Conservation (phyloP, 1,140 invertebrate species). For the Bactericera cockerelli region DNA sequence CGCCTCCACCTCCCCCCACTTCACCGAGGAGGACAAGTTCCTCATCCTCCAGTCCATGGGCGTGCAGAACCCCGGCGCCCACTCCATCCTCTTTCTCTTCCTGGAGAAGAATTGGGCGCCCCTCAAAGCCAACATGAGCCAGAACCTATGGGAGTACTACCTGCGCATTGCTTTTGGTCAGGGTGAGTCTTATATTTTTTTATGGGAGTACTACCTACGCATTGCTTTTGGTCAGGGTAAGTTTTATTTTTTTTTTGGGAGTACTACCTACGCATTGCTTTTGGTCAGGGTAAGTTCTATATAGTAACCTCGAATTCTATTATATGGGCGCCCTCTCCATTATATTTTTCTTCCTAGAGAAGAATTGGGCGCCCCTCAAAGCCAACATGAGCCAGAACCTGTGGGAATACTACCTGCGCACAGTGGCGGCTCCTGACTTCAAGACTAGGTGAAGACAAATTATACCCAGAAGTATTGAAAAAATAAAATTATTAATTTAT, state of each 20-base stretch:
- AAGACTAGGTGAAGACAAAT: too few species aligned
- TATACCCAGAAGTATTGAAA: too few species aligned
- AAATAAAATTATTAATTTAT: too few species aligned
- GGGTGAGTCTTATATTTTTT: too few species aligned
- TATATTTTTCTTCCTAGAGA: background rate
- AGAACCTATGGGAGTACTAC: conserved; percentile 1
- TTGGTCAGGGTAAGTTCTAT: too few species aligned
- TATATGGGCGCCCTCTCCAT: background rate
- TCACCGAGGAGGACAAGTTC: conserved; percentile 1
- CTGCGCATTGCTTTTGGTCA: background rate
- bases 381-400: too few species aligned
- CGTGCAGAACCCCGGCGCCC: background rate
- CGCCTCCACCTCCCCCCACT: background rate
- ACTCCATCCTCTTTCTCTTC: background rate
- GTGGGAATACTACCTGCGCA: background rate
- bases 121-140: background rate
- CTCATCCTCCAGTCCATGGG: background rate
- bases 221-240: too few species aligned
- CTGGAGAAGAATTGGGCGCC: background rate
- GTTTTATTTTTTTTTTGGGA: background rate
- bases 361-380: background rate
- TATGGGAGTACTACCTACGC: too few species aligned
- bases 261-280: background rate
- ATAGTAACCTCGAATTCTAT: background rate
- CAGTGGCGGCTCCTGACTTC: too few species aligned